Evolutionary conservation across 1,140 invertebrate species (phyloP).

Genomic region (Lineus longissimus): DNA sequence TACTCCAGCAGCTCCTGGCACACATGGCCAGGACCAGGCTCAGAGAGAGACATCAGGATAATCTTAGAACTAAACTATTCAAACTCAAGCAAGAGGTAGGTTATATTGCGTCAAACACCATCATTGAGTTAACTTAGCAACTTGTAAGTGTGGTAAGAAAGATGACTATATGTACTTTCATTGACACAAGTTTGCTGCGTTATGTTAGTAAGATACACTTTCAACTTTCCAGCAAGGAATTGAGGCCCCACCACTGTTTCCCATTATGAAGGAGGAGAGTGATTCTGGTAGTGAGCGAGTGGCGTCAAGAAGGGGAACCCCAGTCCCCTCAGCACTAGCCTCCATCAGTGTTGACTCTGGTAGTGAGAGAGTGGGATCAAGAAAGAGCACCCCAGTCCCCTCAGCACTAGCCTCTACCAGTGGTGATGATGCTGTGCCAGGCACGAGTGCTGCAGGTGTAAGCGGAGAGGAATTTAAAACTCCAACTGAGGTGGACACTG

Average conservation of each 20-base stretch:
- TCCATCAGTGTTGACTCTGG: conserved; percentile 4
- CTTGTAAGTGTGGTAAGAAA: no score
- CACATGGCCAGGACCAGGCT: conserved; percentile 91
- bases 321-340: neutral
- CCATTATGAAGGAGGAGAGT: conserved; percentile 21
- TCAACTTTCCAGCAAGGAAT: conserved; percentile 43
- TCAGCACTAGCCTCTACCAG: neutral
- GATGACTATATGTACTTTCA: no score
- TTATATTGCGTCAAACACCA: no score
- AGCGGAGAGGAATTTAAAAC: conserved; percentile 3
- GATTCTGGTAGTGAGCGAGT: conserved; percentile 4
- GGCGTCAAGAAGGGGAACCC: conserved; percentile 8
- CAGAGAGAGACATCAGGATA: conserved; percentile 86
- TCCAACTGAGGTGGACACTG: conserved; percentile 11
- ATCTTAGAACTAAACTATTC: conserved; percentile 82
- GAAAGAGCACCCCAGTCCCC: conserved; percentile 8
- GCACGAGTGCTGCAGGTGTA: neutral
- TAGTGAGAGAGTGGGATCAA: conserved; percentile 10
- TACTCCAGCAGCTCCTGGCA: conserved; percentile 88
- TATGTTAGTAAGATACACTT: no score
- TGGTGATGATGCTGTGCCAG: conserved; percentile 17
- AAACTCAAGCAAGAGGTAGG: conserved; percentile 76
- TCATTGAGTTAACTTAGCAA: no score
- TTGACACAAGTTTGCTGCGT: no score
- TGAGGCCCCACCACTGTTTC: conserved; percentile 41